A percentile compares a stretch with the other conserved stretches of the same genome.
These are phyloP conservation scores for Linepithema humile DNA, from an alignment of 1,140 invertebrate species.

Conservation along the genomic window DNA sequence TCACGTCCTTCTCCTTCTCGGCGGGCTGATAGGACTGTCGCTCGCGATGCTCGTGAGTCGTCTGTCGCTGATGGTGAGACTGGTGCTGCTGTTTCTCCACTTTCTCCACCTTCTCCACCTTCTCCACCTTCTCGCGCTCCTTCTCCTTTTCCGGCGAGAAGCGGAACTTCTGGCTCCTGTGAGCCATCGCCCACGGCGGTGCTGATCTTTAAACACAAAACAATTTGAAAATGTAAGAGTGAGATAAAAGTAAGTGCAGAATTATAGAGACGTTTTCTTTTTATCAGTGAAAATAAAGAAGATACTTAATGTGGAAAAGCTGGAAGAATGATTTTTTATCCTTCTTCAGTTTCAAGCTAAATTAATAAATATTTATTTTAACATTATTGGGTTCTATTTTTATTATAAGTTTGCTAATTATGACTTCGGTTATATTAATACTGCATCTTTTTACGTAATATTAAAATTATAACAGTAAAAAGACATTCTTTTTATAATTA, in stretches of 20 bases:
- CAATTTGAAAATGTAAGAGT: neutral
- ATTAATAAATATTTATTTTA: too few species aligned
- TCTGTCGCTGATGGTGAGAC: conserved; percentile 62
- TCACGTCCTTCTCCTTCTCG: conserved; percentile 75
- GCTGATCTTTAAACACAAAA: conserved; percentile 75
- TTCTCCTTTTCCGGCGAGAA: conserved; percentile 81
- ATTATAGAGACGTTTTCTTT: neutral
- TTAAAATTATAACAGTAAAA: too few species aligned
- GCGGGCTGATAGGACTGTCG: conserved; percentile 66
- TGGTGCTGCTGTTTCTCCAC: conserved; percentile 73
- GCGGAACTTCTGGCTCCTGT: conserved; percentile 80
- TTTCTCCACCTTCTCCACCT: conserved; percentile 66
- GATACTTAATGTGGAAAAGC: too few species aligned
- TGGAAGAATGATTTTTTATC: too few species aligned
- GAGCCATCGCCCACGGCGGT: conserved; percentile 80
- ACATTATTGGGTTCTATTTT: too few species aligned
- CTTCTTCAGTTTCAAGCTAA: too few species aligned
- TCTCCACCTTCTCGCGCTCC: conserved; percentile 75
- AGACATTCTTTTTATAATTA: neutral
- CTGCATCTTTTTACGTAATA: too few species aligned
- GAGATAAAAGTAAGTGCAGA: neutral
- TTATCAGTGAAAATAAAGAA: neutral
- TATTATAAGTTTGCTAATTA: too few species aligned
- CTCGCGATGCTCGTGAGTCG: conserved; percentile 65
- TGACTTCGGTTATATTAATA: too few species aligned